Conservation (phyloP, 2,797 vertebrate genomes). For the Artibeus jamaicensis region DNA sequence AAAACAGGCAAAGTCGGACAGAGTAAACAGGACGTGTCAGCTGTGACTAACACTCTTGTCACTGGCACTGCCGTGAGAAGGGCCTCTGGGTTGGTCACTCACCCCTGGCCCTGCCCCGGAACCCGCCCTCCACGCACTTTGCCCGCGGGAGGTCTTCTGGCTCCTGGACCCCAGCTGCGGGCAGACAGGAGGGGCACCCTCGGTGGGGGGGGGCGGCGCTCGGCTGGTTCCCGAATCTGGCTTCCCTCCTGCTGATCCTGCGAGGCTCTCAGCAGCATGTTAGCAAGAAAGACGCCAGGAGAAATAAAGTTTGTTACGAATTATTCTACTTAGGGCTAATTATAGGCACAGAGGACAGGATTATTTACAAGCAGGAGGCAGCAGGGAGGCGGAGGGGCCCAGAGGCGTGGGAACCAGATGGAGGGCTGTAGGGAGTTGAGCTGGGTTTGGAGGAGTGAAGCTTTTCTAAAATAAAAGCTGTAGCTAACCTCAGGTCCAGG, state of each 20-base stretch:
- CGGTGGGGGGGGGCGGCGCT: neutral
- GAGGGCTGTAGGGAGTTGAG: neutral
- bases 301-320: constrained; percentile 78
- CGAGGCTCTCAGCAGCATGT: constrained; percentile 18
- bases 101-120: accelerated
- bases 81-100: neutral
- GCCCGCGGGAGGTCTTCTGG: neutral
- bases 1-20: neutral
- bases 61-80: neutral
- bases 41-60: neutral
- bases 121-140: neutral
- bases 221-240: neutral
- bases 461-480: constrained; percentile 32
- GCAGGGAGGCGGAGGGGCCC: neutral
- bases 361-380: constrained; percentile 68
- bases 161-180: neutral
- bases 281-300: constrained; percentile 67
- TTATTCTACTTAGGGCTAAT: constrained; percentile 74
- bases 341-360: constrained; percentile 69
- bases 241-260: constrained; percentile 50
- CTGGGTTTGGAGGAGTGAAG: neutral
- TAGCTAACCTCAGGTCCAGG: neutral
- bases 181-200: neutral
- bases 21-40: neutral
- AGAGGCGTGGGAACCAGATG: neutral